phyloP scores from a whole-genome alignment of 1,140 invertebrate genomes.

The Eueides isabella region DNA sequence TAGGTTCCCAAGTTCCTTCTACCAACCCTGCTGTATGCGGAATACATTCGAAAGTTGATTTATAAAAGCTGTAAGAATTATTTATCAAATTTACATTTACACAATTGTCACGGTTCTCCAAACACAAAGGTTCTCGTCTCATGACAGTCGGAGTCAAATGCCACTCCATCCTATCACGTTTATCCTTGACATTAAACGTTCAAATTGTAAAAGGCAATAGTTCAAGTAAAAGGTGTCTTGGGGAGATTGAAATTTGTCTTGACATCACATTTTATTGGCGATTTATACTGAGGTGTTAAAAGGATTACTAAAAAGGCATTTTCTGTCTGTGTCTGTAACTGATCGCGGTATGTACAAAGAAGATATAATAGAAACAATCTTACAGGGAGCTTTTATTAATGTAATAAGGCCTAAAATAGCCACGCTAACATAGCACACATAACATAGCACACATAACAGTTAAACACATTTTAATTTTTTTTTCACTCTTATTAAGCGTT shows the following conservation, averaged over 20 bases:
- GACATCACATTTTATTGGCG: background rate
- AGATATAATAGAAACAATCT: no score
- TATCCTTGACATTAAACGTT: background rate
- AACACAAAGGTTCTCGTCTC: background rate
- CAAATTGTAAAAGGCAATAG: background rate
- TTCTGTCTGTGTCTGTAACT: background rate
- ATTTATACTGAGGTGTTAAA: background rate
- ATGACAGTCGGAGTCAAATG: background rate
- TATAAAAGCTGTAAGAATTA: background rate
- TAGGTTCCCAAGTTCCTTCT: no score
- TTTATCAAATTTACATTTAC: background rate
- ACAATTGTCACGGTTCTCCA: background rate
- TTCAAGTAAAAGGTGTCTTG: background rate
- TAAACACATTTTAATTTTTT: no score
- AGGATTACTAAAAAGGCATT: background rate
- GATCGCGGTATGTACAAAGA: no score
- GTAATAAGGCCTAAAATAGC: no score
- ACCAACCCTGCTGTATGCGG: no score
- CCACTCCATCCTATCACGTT: slow-evolving; percentile 9
- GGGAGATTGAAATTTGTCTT: background rate
- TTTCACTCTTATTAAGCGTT: no score
- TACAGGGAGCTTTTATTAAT: no score
- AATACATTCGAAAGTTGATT: no score
- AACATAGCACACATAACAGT: no score
- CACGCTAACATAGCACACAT: no score